Evolutionary conservation across 1,140 invertebrate genomes (phyloP), one percentile per base, ranked within the genome.

Genomic region (Oncopeltus fasciatus): DNA sequence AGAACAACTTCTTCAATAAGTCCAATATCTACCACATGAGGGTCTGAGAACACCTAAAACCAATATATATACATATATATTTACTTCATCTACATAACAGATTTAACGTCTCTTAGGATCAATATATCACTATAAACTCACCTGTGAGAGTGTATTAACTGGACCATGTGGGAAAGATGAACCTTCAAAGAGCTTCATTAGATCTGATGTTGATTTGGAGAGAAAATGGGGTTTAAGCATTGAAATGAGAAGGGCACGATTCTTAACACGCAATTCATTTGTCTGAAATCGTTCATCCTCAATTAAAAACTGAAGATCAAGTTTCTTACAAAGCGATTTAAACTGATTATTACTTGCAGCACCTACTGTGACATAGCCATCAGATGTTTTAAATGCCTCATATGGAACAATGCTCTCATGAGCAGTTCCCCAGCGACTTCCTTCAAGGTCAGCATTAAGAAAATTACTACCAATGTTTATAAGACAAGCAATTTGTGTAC

Each of bases 341-440:
- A 91, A 95, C 71, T 93, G 89, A 1, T 73, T 68, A 74, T 92
- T 81, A 31, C 85, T 90, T 0, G 88, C 91, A 49, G 87, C 80
- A 3, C 92, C 91, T 24, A 96, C 76, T 1, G 92, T 88, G 20
- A 95, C 79, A 70, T 87, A 86, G 14, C 89, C 87, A 75, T 92
- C 83, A 70, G 80, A 80, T 0, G 90, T 92, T 69, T 78, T 74
- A 70, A 94, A 95, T 28, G 84, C 79, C 79, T 96, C 85, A 71
- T 98, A 98, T 0, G 95, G 95, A 0, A 98, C 94, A 67, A 98
- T 87, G 71, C 90, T 95, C 58, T 87, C 88, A 75, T 98, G 94
- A 4, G 87, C 89, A 0, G 92, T 96, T 2, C 95, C 94, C 80
- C 86, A 86, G 58, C 88, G 76, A 47, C 76, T 75, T 0, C 84